These are phyloP conservation scores for Gorsachius goisagi DNA, from an alignment of 2,113 vertebrate species.

Conservation along the genomic window DNA sequence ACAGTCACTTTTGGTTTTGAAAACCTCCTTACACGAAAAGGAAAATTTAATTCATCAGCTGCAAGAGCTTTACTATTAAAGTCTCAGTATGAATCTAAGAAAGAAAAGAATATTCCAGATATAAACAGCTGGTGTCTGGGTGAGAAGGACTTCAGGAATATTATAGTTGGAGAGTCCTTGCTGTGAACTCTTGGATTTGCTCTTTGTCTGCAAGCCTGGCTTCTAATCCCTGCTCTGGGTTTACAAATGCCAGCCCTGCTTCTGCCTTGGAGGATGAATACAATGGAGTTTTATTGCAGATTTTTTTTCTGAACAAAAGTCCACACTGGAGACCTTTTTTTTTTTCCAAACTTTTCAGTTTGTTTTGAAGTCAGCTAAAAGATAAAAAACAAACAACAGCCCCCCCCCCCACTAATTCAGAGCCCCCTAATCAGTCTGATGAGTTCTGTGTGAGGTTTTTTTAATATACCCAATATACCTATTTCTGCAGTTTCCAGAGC, in stretches of 20 bases:
- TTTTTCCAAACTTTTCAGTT: not conserved
- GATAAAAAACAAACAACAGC: not conserved
- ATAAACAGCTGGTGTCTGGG: not conserved
- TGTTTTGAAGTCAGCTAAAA: not conserved
- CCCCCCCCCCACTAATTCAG: not conserved
- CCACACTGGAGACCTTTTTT: not conserved
- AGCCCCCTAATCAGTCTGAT: not conserved
- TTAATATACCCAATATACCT: not conserved
- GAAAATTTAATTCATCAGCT: not conserved
- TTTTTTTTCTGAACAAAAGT: not conserved
- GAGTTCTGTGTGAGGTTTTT: not conserved
- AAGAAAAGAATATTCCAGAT: not conserved
- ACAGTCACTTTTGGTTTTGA: not conserved
- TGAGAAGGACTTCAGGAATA: not conserved
- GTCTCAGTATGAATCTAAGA: not conserved
- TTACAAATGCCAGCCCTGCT: not conserved
- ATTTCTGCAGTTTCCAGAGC: not conserved
- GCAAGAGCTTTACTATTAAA: not conserved
- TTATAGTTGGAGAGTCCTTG: not conserved
- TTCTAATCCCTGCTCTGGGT: slow-evolving; percentile 1
- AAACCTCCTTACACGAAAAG: not conserved
- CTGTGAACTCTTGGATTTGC: slow-evolving; percentile 1
- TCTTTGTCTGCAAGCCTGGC: slow-evolving; percentile 18
- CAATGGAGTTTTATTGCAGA: not conserved
- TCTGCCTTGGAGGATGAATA: not conserved